Base-by-base conservation (phyloP, 2,888 invertebrate species). In the Amiota minor region DNA sequence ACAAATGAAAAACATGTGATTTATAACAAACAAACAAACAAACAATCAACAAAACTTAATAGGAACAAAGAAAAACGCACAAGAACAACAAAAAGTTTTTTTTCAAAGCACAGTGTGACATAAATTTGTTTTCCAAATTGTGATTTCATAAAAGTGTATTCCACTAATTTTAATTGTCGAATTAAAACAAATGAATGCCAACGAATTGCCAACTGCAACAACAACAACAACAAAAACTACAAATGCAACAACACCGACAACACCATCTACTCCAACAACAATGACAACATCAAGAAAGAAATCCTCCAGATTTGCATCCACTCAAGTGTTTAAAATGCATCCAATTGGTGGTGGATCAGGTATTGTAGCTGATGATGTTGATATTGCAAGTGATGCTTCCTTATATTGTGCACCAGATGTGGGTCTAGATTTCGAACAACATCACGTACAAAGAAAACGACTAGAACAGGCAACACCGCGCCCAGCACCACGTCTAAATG, bases 311-410 rank as follows among this genome's bases (percentile, higher is more conserved):
- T 20, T 70, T 56, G 35, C 50, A 65, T 76, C 86, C 70, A 85
- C 83, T 18, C 74, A 77, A 14, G 82, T 80, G 46, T 84, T 80
- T 71, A 78, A 78, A 55, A 81, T 81, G 35, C 83, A 84, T 75
- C 83, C 83, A 70, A 70, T 87, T 80, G 76, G 86, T 59, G 20
- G 59, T 56, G 20, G 59, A 80, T 50, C 81, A 81, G 76, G 82
- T 72, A 81, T 80, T 78, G 79, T 85, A 74, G 87, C 85, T 76
- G 86, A 87, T 78, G 74, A 80, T 70, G 89, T 90, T 73, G 90
- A 90, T 86, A 87, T 89, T 76, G 90, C 89, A 79, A 87, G 90
- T 75, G 89, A 89, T 83, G 87, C 88, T 72, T 83, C 83, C 62
- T 83, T 85, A 70, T 89, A 87, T 76, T 90, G 90, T 77, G 3